Evolutionary conservation across 2,797 vertebrate genomes (phyloP).

Genomic region (Dermochelys coriacea): DNA sequence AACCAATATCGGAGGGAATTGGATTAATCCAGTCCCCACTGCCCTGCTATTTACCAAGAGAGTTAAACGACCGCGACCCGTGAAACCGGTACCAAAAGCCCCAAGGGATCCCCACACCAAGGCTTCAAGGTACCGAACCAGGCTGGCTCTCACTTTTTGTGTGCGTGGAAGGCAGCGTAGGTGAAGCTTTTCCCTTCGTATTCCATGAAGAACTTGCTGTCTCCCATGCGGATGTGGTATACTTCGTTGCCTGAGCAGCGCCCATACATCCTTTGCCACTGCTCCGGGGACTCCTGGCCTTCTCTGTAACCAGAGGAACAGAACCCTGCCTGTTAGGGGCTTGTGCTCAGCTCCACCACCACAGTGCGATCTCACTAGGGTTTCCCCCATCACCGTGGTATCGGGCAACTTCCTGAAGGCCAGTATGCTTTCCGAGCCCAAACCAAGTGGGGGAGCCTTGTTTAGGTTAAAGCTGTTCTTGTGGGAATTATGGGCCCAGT

Average conservation of each 20-base stretch:
- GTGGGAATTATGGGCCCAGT: background rate
- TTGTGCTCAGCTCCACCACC: too few relatives aligned
- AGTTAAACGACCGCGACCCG: fast-evolving
- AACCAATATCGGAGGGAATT: background rate
- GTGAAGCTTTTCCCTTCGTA: conserved; percentile 90
- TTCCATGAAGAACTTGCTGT: conserved; percentile 90
- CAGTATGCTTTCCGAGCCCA: background rate
- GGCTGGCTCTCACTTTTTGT: conserved; percentile 85
- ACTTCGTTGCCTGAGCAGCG: conserved; percentile 89
- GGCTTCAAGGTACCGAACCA: background rate
- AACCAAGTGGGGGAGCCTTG: background rate
- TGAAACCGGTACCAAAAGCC: fast-evolving
- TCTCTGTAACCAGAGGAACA: conserved; percentile 77
- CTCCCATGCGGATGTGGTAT: conserved; percentile 87
- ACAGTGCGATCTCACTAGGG: background rate
- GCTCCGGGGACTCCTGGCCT: conserved; percentile 88
- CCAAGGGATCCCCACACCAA: too few relatives aligned
- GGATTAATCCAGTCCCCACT: background rate
- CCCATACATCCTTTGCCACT: conserved; percentile 90
- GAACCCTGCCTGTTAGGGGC: fast-evolving
- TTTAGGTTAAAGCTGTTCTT: background rate
- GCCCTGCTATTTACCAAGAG: background rate
- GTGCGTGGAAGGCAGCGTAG: conserved; percentile 87
- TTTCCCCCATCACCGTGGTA: background rate
- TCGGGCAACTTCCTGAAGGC: background rate